A percentile compares a stretch with the other conserved stretches of the same genome.
phyloP scores from a whole-genome alignment of 2,113 vertebrate genomes.

The Verasper variegatus region DNA sequence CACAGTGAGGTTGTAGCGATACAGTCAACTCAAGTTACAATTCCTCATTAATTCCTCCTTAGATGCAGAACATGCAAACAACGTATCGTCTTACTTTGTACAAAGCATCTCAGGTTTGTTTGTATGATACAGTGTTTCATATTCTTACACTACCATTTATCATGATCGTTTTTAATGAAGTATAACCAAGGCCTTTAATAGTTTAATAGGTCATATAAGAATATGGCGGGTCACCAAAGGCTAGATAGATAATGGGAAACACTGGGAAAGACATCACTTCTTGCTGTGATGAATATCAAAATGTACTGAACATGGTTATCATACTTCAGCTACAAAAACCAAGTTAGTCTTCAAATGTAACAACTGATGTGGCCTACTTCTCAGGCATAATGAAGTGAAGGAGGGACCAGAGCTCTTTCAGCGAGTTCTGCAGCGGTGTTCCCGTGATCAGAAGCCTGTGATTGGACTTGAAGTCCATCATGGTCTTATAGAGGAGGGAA shows the following conservation, averaged over 20 bases:
- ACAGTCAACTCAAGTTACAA: background rate
- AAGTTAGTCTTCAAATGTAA: background rate
- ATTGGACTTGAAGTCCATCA: conserved; percentile 98
- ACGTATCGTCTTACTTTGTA: background rate
- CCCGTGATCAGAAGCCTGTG: conserved; percentile 98
- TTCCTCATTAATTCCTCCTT: background rate
- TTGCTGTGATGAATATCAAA: too few species aligned
- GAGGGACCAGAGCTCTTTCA: conserved; percentile 98
- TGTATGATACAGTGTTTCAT: background rate
- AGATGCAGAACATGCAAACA: background rate
- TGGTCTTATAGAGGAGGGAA: conserved; percentile 97
- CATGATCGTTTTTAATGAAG: background rate
- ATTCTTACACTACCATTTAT: background rate
- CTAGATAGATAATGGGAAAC: too few species aligned
- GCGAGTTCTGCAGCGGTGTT: conserved; percentile 97
- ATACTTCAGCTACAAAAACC: too few species aligned
- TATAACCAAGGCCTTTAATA: too few species aligned
- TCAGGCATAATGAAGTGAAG: conserved; percentile 99
- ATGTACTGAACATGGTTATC: too few species aligned
- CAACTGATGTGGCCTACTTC: conserved; percentile 85
- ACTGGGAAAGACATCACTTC: too few species aligned
- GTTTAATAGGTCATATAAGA: too few species aligned
- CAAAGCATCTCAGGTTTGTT: background rate
- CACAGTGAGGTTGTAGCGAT: background rate
- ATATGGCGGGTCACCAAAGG: too few species aligned